Conservation (phyloP, 2,888 invertebrate genomes). For the Timema cristinae region DNA sequence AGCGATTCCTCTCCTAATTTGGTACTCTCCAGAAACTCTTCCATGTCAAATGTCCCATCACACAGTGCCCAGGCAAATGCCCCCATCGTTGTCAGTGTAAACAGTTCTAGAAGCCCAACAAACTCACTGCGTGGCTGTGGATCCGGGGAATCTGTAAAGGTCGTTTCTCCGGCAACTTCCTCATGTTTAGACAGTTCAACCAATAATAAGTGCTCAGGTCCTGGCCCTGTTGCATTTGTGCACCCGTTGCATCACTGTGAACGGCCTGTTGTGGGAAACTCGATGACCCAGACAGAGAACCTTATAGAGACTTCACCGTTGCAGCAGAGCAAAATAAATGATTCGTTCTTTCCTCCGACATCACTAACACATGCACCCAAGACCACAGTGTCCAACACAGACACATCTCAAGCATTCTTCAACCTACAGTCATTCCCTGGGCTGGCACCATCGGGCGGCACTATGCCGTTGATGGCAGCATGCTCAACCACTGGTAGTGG, state of each 20-base stretch:
- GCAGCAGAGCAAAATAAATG: neutral
- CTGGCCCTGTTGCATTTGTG: neutral
- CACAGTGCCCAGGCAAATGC: neutral
- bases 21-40: neutral
- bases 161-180: neutral
- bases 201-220: neutral
- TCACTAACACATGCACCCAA: neutral
- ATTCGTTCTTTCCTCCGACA: neutral
- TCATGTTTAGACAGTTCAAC: neutral
- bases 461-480: conserved; percentile 26
- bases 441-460: conserved; percentile 24
- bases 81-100: neutral
- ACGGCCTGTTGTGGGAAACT: conserved; percentile 1
- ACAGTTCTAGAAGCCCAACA: neutral
- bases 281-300: conserved; percentile 6
- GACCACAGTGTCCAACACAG: neutral
- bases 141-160: neutral
- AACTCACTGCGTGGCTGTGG: neutral
- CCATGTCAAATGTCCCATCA: conserved; percentile 1
- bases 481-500: conserved; percentile 19
- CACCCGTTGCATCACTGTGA: neutral
- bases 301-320: neutral
- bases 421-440: conserved; percentile 24
- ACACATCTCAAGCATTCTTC: conserved; percentile 20
- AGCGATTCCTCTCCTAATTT: neutral